Percentiles rank a stretch among this genome's conserved stretches.
Conservation (phyloP, 2,797 vertebrate genomes). For the Gambusia yucatana region DNA sequence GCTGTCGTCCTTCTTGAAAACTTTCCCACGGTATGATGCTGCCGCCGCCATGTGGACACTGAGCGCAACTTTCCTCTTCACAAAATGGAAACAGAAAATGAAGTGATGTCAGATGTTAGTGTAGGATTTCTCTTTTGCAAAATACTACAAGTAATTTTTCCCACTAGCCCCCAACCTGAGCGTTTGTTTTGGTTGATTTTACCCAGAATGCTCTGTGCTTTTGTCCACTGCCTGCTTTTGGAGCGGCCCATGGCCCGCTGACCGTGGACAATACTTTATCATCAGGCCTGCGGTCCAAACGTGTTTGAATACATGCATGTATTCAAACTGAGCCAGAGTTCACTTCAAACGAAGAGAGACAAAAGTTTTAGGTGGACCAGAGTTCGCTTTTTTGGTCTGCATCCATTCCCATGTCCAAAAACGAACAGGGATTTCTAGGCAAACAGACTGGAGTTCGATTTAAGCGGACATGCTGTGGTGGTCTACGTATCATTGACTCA, state of each 20-base stretch:
- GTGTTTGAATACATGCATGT: background rate
- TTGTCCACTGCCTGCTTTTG: background rate
- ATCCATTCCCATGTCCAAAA: background rate
- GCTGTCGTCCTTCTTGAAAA: background rate
- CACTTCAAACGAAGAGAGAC: background rate
- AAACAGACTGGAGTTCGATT: background rate
- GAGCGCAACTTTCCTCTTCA: background rate
- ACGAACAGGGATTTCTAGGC: background rate
- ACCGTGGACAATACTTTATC: no score
- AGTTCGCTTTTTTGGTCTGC: background rate
- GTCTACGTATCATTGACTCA: background rate
- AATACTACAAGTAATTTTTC: background rate
- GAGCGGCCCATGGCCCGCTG: no score
- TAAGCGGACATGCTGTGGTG: background rate
- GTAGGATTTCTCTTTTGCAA: background rate
- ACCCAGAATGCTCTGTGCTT: background rate
- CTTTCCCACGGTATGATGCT: background rate
- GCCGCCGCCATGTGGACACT: background rate
- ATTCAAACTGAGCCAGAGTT: background rate
- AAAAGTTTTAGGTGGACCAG: background rate
- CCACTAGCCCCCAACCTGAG: no score
- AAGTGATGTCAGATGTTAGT: no score
- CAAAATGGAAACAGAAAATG: background rate
- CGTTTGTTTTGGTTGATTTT: background rate
- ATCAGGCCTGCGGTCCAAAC: background rate